These are phyloP conservation scores for Caenorhabditis sinica DNA, from an alignment of 2,888 invertebrate species.

Conservation along the genomic window DNA sequence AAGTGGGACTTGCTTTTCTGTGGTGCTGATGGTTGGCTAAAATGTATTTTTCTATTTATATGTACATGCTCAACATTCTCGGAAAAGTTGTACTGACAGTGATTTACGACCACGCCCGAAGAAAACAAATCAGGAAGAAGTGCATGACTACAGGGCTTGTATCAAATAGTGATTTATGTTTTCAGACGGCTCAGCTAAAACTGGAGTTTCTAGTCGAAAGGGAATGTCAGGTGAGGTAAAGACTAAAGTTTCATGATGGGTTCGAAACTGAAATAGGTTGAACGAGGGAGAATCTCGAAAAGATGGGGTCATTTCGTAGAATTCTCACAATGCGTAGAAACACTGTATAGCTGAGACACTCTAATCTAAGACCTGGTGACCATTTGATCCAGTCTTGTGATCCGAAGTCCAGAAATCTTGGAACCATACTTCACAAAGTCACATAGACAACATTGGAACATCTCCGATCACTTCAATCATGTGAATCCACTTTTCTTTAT, in stretches of 20 bases:
- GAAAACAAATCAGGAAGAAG: constrained; percentile 1
- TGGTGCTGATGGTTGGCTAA: neutral
- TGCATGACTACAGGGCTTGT: neutral
- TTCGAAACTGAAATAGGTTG: neutral
- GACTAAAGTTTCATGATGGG: neutral
- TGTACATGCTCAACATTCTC: neutral
- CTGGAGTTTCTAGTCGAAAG: neutral
- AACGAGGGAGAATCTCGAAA: neutral
- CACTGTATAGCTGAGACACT: too few species aligned
- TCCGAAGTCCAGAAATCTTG: too few species aligned
- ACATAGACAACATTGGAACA: too few species aligned
- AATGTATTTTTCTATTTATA: neutral
- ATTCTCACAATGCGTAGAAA: too few species aligned
- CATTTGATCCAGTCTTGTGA: too few species aligned
- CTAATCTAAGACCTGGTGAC: too few species aligned
- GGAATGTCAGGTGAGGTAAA: neutral
- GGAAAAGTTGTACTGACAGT: neutral
- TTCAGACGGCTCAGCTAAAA: neutral
- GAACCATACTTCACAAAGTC: too few species aligned
- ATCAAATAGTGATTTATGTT: neutral
- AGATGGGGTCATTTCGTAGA: too few species aligned
- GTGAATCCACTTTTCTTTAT: neutral
- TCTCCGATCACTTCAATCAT: neutral
- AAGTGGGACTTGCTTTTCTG: too few species aligned
- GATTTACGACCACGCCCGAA: neutral